Percentiles rank a stretch among this genome's conserved stretches.
Conservation (phyloP, 2,888 invertebrate species). For the Ectropis crepuscularia region DNA sequence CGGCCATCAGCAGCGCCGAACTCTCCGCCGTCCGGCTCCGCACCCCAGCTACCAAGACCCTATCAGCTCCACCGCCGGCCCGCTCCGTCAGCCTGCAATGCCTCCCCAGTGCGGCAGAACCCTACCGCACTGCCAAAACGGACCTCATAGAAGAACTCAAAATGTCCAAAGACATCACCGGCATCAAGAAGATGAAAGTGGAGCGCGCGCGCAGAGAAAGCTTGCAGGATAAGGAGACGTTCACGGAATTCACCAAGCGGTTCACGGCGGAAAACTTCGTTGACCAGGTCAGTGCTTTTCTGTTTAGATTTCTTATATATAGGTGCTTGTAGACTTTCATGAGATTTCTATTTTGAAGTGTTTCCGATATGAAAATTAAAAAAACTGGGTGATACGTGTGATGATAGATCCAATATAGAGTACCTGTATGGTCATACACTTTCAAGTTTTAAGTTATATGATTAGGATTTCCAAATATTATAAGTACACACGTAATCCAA, state of each 20-base stretch:
- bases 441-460: too few relatives aligned
- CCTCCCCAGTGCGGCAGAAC: slow-evolving; percentile 86
- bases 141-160: slow-evolving; percentile 96
- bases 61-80: slow-evolving; percentile 89
- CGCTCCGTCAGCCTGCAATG: slow-evolving; percentile 91
- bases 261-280: slow-evolving; percentile 95
- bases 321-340: slow-evolving; percentile 19
- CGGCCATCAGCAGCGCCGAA: slow-evolving; percentile 94
- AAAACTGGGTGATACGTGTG: neutral
- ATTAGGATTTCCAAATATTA: too few relatives aligned
- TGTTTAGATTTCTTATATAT: slow-evolving; percentile 31
- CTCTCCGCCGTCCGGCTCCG: slow-evolving; percentile 92
- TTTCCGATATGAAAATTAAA: slow-evolving; percentile 24
- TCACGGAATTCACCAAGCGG: slow-evolving; percentile 92
- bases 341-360: slow-evolving; percentile 40
- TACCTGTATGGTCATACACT: too few relatives aligned
- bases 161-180: slow-evolving; percentile 95
- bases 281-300: slow-evolving; percentile 89
- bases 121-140: slow-evolving; percentile 90
- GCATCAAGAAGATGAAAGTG: slow-evolving; percentile 96
- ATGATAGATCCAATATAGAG: too few relatives aligned
- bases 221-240: slow-evolving; percentile 92
- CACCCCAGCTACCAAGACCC: slow-evolving; percentile 91
- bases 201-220: slow-evolving; percentile 94
- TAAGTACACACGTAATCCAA: neutral